Conservation (phyloP, 2,113 vertebrate species). For the Fregata magnificens region DNA sequence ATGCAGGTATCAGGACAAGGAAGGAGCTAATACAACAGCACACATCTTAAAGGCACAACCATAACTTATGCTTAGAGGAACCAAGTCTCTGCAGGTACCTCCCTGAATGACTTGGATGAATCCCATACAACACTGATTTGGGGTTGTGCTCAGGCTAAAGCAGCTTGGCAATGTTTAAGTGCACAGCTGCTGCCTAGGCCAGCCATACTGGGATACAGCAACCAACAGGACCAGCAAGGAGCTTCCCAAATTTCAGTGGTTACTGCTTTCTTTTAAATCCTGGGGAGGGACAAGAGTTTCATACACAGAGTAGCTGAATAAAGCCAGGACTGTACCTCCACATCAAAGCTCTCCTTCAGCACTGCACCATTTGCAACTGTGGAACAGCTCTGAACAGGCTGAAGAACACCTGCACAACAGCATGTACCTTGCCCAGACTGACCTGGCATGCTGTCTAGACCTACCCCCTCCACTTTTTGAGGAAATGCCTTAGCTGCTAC, state of each 20-base stretch:
- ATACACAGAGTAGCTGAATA: background rate
- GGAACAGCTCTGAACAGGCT: background rate
- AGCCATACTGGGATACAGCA: background rate
- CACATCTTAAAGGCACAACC: background rate
- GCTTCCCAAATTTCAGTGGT: background rate
- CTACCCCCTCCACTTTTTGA: background rate
- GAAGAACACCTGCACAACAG: background rate
- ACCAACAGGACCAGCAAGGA: background rate
- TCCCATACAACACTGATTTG: background rate
- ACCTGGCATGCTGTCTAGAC: background rate
- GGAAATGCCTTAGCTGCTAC: background rate
- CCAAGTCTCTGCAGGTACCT: background rate
- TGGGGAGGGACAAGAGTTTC: background rate
- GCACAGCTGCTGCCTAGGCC: background rate
- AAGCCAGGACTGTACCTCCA: background rate
- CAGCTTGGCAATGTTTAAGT: background rate
- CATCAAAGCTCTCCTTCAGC: background rate
- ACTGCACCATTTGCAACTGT: background rate
- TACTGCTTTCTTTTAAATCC: background rate
- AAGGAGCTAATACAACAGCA: background rate
- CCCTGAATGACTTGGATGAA: background rate
- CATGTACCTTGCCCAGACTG: background rate
- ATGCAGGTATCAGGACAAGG: background rate
- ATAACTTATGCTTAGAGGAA: background rate
- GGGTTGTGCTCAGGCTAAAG: background rate